Percentiles rank a stretch among this genome's conserved stretches.
These are phyloP conservation scores for Siniperca chuatsi DNA, from an alignment of 2,113 vertebrate species.

Conservation along the genomic window DNA sequence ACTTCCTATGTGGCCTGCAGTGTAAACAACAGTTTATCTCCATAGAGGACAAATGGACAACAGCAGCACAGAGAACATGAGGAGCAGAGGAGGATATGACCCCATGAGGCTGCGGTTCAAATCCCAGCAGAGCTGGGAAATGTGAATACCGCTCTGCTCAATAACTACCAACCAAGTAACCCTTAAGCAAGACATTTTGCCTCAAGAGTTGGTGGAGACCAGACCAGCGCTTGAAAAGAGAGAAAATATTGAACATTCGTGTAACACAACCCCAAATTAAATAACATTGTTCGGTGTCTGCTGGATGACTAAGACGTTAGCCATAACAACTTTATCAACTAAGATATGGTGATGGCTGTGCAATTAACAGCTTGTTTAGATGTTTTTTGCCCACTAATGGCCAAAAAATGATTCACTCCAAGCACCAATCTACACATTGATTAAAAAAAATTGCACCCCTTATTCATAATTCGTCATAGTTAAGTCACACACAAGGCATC, in stretches of 20 bases:
- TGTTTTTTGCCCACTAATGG: neutral
- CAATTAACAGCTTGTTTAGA: no score
- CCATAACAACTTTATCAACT: no score
- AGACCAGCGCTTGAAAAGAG: neutral
- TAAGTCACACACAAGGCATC: no score
- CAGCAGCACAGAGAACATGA: constrained; percentile 20
- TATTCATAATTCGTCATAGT: no score
- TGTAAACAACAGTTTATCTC: constrained; percentile 71
- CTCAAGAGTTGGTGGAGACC: neutral
- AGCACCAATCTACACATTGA: no score
- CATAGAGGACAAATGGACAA: constrained; percentile 51
- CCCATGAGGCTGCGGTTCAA: constrained; percentile 28
- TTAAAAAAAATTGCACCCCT: neutral
- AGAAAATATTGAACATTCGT: neutral
- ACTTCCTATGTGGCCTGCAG: constrained; percentile 48
- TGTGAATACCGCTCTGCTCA: neutral
- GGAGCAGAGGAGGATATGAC: constrained; percentile 30
- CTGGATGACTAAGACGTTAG: no score
- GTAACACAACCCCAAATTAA: neutral
- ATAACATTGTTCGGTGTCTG: neutral
- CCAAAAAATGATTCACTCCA: neutral
- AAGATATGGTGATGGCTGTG: no score
- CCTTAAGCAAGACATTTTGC: neutral
- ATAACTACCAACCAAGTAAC: neutral
- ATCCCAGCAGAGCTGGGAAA: constrained; percentile 42